Base-by-base conservation (phyloP, 1,140 invertebrate genomes). In the Drosophila triauraria region DNA sequence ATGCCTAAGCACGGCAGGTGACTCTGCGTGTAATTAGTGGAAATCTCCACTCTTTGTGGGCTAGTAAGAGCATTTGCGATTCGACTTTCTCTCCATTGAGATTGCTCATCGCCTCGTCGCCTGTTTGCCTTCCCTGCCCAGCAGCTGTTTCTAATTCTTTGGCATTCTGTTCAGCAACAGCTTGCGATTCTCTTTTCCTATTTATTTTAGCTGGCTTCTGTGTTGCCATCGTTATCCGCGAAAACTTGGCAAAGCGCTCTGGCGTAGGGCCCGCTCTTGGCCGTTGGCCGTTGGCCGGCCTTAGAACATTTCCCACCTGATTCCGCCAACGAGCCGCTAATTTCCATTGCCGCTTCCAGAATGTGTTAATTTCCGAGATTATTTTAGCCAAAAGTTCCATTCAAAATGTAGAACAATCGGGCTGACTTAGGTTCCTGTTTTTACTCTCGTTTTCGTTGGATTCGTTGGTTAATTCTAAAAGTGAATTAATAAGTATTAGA, bases 311-410 rank as follows among this genome's bases (percentile, higher is more conserved):
- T 80, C 62, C 70, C 64, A 59, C 58, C 44, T 61, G 70, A 75
- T 86, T 72, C 40, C 58, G 71, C 50, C 47, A 88, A 86, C 84
- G 67, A 88, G 83, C 71, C 40, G 84, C 76, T 88, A 88, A 86
- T 86, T 86, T 77, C 9, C 43, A 63, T 43, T 43, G 38, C 43
- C 40, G 62, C 60, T 13, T 64, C 56, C 54, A n/a, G 20, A 77
- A 78, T 35, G 75, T 78, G 75, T 78, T 77, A 78, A 78, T 78
- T 78, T 77, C 20, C 6, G 42, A 44, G 40, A 35, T 63, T 63
- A 15, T 56, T 72, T 30, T 30, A 38, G 13, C 10, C n/a, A 4
- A 48, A 48, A n/a, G 30, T 38, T 68, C 23, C 46, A 43, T 63
- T 17, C 8, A 2, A 50, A 43, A 17, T 8, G 10, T 3, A 15